Evolutionary conservation across 1,140 invertebrate genomes (phyloP).

Genomic region (Cydia strobilella): DNA sequence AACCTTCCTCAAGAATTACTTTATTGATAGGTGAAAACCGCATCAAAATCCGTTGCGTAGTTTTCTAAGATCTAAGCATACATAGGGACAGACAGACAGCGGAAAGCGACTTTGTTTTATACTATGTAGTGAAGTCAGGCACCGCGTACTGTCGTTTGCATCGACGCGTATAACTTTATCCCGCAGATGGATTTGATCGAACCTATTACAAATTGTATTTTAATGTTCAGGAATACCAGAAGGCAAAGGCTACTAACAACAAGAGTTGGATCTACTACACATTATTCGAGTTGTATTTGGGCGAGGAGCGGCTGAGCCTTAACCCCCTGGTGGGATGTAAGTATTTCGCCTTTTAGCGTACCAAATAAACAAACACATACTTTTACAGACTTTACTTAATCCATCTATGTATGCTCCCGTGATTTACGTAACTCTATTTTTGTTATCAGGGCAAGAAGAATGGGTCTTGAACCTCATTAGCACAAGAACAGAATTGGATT

Average conservation of each 20-base stretch:
- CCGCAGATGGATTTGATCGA: background rate
- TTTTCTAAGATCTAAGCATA: too few relatives aligned
- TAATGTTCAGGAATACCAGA: constrained; percentile 67
- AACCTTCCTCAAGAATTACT: too few relatives aligned
- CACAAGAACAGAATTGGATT: constrained; percentile 54
- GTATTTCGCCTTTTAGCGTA: constrained; percentile 36
- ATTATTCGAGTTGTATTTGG: constrained; percentile 66
- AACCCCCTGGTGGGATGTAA: constrained; percentile 58
- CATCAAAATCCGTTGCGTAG: too few relatives aligned
- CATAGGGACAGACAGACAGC: too few relatives aligned
- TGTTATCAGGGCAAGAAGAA: constrained; percentile 64
- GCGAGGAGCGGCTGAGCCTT: constrained; percentile 61
- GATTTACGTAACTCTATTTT: constrained; percentile 7
- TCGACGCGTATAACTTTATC: too few relatives aligned
- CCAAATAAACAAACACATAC: too few relatives aligned
- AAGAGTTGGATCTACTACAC: constrained; percentile 69
- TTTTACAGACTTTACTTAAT: too few relatives aligned
- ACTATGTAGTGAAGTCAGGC: too few relatives aligned
- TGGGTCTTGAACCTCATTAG: constrained; percentile 67
- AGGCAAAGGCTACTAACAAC: constrained; percentile 69
- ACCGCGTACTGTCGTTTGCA: too few relatives aligned
- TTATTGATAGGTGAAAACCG: too few relatives aligned
- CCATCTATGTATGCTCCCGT: too few relatives aligned
- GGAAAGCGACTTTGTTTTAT: too few relatives aligned
- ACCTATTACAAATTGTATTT: background rate